These are phyloP conservation scores for Pangasius larnaudii DNA, from an alignment of 2,797 vertebrate genomes.

Conservation along the genomic window DNA sequence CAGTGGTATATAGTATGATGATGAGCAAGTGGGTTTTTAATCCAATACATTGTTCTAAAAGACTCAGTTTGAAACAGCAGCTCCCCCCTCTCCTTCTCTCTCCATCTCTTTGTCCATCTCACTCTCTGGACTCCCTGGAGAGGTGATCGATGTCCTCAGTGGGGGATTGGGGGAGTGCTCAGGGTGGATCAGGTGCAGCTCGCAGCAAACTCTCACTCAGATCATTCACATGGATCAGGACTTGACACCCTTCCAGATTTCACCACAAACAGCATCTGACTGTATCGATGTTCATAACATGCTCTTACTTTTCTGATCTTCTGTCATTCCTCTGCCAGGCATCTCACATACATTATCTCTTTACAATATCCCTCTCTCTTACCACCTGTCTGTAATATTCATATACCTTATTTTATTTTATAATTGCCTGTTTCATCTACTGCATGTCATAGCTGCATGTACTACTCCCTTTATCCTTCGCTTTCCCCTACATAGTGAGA, in stretches of 20 bases:
- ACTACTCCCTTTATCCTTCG: background rate
- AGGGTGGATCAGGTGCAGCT: slow-evolving; percentile 51
- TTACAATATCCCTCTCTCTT: background rate
- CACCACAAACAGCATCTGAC: slow-evolving; percentile 18
- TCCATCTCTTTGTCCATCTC: slow-evolving; percentile 6
- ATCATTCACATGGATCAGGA: slow-evolving; percentile 49
- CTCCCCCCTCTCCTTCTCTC: background rate
- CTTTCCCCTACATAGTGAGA: background rate
- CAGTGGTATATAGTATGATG: background rate
- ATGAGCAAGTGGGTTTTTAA: slow-evolving; percentile 4
- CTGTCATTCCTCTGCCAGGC: background rate
- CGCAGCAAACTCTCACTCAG: slow-evolving; percentile 36
- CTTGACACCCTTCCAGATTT: slow-evolving; percentile 29
- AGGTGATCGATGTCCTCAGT: slow-evolving; percentile 46
- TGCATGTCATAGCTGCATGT: background rate
- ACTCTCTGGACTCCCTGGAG: slow-evolving; percentile 18
- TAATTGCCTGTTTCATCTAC: slow-evolving; percentile 13
- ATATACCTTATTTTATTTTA: slow-evolving; percentile 18
- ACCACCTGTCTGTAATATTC: slow-evolving; percentile 2
- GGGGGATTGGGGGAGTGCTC: slow-evolving; percentile 31
- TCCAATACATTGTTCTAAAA: slow-evolving; percentile 29
- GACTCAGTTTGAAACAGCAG: slow-evolving; percentile 22
- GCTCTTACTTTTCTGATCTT: background rate
- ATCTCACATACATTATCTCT: background rate
- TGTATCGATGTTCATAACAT: slow-evolving; percentile 1